phyloP scores from a whole-genome alignment of 2,888 invertebrate species.

The Eilema griseolum region DNA sequence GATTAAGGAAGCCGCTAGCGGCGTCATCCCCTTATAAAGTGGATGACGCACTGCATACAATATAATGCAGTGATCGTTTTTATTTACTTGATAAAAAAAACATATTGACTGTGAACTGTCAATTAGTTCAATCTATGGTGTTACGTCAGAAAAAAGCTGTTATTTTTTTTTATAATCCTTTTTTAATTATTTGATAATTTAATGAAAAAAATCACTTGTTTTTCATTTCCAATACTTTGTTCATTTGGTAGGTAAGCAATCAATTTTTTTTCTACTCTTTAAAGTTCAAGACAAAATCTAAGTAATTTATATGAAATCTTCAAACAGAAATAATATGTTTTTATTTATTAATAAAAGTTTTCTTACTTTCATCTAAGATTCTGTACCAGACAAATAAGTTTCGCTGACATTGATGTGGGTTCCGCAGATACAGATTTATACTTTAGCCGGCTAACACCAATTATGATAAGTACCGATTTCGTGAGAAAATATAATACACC shows the following conservation, averaged over 20 bases:
- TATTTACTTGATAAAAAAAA: not conserved
- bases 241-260: too few relatives aligned
- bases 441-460: conserved; percentile 40
- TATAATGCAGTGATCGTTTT: not conserved
- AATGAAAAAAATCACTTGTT: too few relatives aligned
- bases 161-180: too few relatives aligned
- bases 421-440: not conserved
- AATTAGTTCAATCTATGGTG: too few relatives aligned
- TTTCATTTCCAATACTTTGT: too few relatives aligned
- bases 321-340: not conserved
- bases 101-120: not conserved
- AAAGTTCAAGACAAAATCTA: too few relatives aligned
- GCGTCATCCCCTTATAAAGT: conserved; percentile 12
- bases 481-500: not conserved
- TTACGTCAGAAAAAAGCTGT: too few relatives aligned
- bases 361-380: conserved; percentile 1
- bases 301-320: not conserved
- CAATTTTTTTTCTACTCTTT: too few relatives aligned
- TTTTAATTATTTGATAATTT: too few relatives aligned
- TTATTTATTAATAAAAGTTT: not conserved
- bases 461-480: conserved; percentile 26
- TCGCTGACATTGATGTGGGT: not conserved
- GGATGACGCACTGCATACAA: not conserved
- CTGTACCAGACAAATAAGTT: conserved; percentile 6
- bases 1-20: conserved; percentile 45